Conservation (phyloP, 2,113 vertebrate species). For the Petrocephalus zakoni region DNA sequence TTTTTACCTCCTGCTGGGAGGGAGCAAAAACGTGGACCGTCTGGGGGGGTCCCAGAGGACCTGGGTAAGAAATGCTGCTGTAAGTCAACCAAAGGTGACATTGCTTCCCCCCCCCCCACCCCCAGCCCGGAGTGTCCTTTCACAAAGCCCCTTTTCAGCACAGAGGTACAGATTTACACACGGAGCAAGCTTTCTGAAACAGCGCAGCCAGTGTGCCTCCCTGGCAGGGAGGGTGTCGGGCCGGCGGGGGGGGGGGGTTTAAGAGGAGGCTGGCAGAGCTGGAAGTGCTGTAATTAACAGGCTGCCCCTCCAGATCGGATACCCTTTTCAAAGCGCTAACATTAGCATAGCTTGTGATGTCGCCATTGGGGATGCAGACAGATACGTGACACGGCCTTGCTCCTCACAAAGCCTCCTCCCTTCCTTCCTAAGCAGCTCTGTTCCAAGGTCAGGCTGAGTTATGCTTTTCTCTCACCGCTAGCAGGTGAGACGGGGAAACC, state of each 20-base stretch:
- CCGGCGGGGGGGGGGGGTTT: neutral
- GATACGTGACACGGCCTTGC: constrained; percentile 53
- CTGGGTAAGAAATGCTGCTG: neutral
- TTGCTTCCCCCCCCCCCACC: neutral
- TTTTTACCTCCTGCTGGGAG: neutral
- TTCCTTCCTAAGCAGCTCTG: constrained; percentile 24
- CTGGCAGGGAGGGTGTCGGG: neutral
- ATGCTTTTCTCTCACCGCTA: constrained; percentile 36
- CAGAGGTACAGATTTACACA: constrained; percentile 28
- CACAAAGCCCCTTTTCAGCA: constrained; percentile 51
- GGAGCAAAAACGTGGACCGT: neutral
- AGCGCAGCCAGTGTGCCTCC: neutral
- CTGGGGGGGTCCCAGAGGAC: neutral
- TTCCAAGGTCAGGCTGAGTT: constrained; percentile 37
- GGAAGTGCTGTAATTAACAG: neutral
- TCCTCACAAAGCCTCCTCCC: constrained; percentile 42
- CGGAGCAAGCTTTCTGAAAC: constrained; percentile 38
- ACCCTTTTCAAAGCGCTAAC: neutral
- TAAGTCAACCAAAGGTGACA: neutral
- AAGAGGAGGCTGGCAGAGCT: neutral
- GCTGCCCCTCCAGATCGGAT: neutral
- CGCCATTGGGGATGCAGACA: constrained; percentile 41
- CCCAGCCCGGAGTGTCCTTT: neutral
- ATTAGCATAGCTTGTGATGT: constrained; percentile 41
- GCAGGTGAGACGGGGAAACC: constrained; percentile 49